Evolutionary conservation across 2,888 invertebrate genomes (phyloP).

Genomic region (Meta bourneti): DNA sequence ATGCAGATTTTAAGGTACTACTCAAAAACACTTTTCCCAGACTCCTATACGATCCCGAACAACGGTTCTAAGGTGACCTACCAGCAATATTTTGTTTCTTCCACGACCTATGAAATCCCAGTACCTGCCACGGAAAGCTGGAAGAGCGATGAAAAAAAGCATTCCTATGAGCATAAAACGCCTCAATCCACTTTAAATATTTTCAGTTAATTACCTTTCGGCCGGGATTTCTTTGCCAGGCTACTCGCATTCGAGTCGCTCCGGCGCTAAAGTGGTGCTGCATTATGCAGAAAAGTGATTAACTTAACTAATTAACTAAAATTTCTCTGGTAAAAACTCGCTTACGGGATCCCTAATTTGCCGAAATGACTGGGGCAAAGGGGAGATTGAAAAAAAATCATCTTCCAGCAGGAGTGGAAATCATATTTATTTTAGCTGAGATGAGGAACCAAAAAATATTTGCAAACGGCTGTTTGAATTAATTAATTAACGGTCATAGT

Average conservation of each 20-base stretch:
- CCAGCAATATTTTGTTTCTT: no score
- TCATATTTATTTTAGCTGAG: conserved; percentile 37
- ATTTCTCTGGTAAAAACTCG: conserved; percentile 27
- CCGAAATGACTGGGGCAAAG: conserved; percentile 8
- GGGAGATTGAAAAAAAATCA: neutral
- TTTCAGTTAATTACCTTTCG: conserved; percentile 26
- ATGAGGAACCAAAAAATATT: conserved; percentile 6
- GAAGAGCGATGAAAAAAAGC: neutral
- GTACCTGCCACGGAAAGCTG: no score
- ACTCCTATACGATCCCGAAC: no score
- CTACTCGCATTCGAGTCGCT: neutral
- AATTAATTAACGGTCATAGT: conserved; percentile 52
- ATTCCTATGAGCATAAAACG: conserved; percentile 10
- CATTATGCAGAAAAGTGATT: conserved; percentile 32
- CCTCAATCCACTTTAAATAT: conserved; percentile 17
- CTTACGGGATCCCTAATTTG: conserved; percentile 17
- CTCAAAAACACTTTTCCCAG: no score
- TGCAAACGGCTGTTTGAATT: conserved; percentile 26
- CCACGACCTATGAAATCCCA: no score
- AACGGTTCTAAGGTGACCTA: no score
- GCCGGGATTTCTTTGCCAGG: conserved; percentile 1
- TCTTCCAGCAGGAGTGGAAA: conserved; percentile 1
- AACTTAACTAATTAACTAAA: conserved; percentile 55
- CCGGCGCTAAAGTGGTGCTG: neutral
- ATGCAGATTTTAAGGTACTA: no score